Evolutionary conservation across 2,113 vertebrate genomes (phyloP), one percentile per base, ranked within the genome.

Genomic region (Colistium nudipinnis): DNA sequence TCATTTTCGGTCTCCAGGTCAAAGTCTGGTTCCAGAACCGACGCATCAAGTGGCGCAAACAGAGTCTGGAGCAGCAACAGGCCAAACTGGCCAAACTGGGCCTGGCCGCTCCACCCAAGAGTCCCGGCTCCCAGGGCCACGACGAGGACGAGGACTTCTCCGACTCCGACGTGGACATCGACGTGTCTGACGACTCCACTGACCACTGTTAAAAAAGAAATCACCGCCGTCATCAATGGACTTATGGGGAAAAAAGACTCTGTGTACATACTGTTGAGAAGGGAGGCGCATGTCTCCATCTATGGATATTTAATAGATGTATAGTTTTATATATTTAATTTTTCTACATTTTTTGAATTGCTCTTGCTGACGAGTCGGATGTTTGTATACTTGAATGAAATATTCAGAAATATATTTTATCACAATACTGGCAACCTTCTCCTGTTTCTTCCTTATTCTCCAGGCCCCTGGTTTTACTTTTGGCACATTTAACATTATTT

Each of bases 11-110:
- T 55, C 27, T 68, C 16, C 76, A 94, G 94, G 93, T 94, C 20
- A 94, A 94, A 83, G 94, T 94, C 2, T 94, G 94, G 94, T 94
- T 94, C 80, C 94, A 94, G 82, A 94, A 94, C 84, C 76, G 94
- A 59, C 92, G 94, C 81, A 94, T 94, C 79, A 94, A 94, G 62
- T 94, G 93, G 93, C 88, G 94, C 72, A 94, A 94, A 33, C 94
- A 94, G 88, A 94, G 92, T 66, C 84, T 94, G 80, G 93, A 94
- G 80, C 94, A 94, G 82, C 94, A 94, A 47, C 94, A 94, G 70
- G 93, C 93, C 49, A 94, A 94, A 62, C 86, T 94, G 38, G 93
- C 93, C 57, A 93, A 94, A 69, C 88, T 94, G 72, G 93, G 91
- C 13, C 91, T 94, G 19, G 85, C 89, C 0, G 84, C 80, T 4